Percentiles rank a stretch among this genome's conserved stretches.
Evolutionary conservation across 2,797 vertebrate genomes (phyloP).

Genomic region (Aplochiton taeniatus): DNA sequence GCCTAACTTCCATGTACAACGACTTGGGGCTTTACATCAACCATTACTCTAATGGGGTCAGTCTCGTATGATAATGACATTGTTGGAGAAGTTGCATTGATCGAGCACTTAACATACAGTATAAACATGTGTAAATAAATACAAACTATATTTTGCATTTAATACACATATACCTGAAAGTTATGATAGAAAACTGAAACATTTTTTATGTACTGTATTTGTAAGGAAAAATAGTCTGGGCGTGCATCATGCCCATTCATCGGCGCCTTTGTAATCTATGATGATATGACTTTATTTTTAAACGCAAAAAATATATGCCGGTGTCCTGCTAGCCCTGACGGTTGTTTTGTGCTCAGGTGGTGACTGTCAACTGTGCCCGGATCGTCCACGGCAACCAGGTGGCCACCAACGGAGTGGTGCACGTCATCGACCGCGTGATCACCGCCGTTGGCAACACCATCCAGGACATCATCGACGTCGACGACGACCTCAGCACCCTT

Average conservation of each 20-base stretch:
- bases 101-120: neutral
- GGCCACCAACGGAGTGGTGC: constrained; percentile 96
- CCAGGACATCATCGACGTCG: constrained; percentile 80
- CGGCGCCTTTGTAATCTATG: too few relatives aligned
- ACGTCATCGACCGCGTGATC: constrained; percentile 93
- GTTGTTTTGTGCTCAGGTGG: constrained; percentile 9
- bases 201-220: too few relatives aligned
- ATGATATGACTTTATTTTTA: neutral
- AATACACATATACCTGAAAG: too few relatives aligned
- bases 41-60: constrained; percentile 95
- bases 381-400: constrained; percentile 94
- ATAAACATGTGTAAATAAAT: neutral
- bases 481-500: constrained; percentile 88
- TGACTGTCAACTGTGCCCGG: constrained; percentile 94
- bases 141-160: too few relatives aligned
- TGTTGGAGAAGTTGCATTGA: neutral
- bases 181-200: too few relatives aligned
- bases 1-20: constrained; percentile 89
- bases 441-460: constrained; percentile 85
- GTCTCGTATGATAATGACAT: constrained; percentile 39
- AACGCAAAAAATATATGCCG: neutral
- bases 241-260: too few relatives aligned
- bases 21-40: constrained; percentile 87
- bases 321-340: neutral
- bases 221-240: too few relatives aligned